These are phyloP conservation scores for Ganaspis brasiliensis DNA, from an alignment of 2,888 invertebrate genomes.

Conservation along the genomic window DNA sequence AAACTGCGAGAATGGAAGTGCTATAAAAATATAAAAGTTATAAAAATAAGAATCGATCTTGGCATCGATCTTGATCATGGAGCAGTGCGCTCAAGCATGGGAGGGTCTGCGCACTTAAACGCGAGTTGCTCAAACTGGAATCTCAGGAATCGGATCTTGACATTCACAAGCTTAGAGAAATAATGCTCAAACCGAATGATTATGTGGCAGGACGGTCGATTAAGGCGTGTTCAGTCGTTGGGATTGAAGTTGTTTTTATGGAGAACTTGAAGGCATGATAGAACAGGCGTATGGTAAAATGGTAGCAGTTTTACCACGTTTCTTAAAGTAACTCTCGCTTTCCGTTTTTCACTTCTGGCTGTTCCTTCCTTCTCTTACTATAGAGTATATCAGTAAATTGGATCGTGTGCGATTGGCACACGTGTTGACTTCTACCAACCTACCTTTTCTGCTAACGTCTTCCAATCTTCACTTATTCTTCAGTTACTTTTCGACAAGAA, in stretches of 20 bases:
- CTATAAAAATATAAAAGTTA: too few relatives aligned
- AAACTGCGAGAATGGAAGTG: too few relatives aligned
- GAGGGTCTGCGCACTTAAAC: slow-evolving; percentile 42
- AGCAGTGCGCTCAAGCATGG: slow-evolving; percentile 21
- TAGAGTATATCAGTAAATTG: too few relatives aligned
- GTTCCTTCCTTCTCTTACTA: too few relatives aligned
- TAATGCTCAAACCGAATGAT: slow-evolving; percentile 58
- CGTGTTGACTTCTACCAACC: too few relatives aligned
- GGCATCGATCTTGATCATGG: slow-evolving; percentile 36
- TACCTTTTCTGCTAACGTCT: too few relatives aligned
- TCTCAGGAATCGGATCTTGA: slow-evolving; percentile 65
- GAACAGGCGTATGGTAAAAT: slow-evolving; percentile 43
- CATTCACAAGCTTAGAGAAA: slow-evolving; percentile 59
- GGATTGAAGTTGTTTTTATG: slow-evolving; percentile 49
- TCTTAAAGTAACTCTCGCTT: slow-evolving; percentile 50
- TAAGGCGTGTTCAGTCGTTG: slow-evolving; percentile 53
- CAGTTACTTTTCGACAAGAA: too few relatives aligned
- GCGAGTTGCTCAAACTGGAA: slow-evolving; percentile 54
- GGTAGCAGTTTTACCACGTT: slow-evolving; percentile 51
- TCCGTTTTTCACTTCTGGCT: slow-evolving; percentile 47
- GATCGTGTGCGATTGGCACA: too few relatives aligned
- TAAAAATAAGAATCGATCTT: slow-evolving; percentile 32
- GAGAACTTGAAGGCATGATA: slow-evolving; percentile 5
- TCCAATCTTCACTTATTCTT: too few relatives aligned
- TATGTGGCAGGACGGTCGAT: slow-evolving; percentile 53